These are phyloP conservation scores for Synanthedon tipuliformis DNA, from an alignment of 2,888 invertebrate genomes.

Conservation along the genomic window DNA sequence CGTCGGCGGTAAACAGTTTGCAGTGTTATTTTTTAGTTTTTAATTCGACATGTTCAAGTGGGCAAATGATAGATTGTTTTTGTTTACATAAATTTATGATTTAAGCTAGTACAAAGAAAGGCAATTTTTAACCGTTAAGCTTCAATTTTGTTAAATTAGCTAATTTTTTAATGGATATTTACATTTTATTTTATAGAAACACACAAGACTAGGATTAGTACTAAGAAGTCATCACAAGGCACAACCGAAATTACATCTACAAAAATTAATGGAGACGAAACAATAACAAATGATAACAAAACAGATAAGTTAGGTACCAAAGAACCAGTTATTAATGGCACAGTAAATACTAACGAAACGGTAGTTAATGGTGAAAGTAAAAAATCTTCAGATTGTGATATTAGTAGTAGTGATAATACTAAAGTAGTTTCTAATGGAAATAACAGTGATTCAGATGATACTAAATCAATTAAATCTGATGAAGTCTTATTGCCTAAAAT, in stretches of 20 bases:
- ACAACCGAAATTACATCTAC: slow-evolving; percentile 29
- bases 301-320: slow-evolving; percentile 53
- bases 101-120: no score
- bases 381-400: slow-evolving; percentile 64
- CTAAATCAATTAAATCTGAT: slow-evolving; percentile 51
- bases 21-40: neutral
- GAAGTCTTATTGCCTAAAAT: slow-evolving; percentile 27
- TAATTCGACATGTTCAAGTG: neutral
- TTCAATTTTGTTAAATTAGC: neutral
- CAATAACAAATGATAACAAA: slow-evolving; percentile 34
- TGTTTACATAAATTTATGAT: no score
- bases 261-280: slow-evolving; percentile 46
- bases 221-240: slow-evolving; percentile 38
- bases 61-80: no score
- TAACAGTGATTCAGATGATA: slow-evolving; percentile 51
- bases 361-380: slow-evolving; percentile 54
- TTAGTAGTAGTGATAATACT: slow-evolving; percentile 62
- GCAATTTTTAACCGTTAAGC: no score
- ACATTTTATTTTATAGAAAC: slow-evolving; percentile 38
- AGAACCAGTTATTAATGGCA: slow-evolving; percentile 59
- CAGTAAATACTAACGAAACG: slow-evolving; percentile 35
- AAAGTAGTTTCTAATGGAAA: slow-evolving; percentile 65
- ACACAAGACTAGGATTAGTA: slow-evolving; percentile 38
- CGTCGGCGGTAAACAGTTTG: no score
- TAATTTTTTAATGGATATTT: neutral